Base-by-base conservation (phyloP, 2,797 vertebrate genomes). In the Chiloscyllium punctatum region DNA sequence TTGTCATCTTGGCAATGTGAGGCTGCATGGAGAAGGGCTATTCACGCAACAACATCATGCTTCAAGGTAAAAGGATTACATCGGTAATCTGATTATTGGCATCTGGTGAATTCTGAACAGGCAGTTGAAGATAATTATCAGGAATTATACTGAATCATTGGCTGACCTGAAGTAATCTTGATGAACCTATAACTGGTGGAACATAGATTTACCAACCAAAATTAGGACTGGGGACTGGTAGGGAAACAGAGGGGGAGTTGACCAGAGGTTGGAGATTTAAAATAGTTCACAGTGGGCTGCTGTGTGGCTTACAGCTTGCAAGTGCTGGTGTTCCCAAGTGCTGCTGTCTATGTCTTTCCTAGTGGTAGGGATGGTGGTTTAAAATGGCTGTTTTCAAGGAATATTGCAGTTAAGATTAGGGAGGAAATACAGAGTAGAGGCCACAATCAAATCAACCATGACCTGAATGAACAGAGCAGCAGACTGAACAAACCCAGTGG, bases 41-140 rank as follows among this genome's bases (percentile, higher is more conserved):
- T 96, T 72, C 96, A 96, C 77, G 96, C 95, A 1, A 94, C 95
- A 1, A 77, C 95, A 6, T 27, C 91, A 27, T 96, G 96, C 68
- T 74, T 96, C 25, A 96, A 96, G 96, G 96, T 96, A 95, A 53
- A 66, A 33, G 62, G 21, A 2, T 42, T 84, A 51, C 72, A 72
- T 62, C 57, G 18, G 71, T 3, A 51, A 30, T 77, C 11, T 77
- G 0, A 77, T 3, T 30, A 16, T 23, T 23, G 68, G 9, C 6
- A 62, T 57, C n/a, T 68, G 37, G 42, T 69, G 48, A 48, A 66
- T 53, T n/a, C 21, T 27, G 3, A 62, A 11, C 21, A 13, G 18
- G 72, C 69, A 25, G 16, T 8, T 88, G 42, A 27, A 57, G 4
- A 42, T 7, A 23, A 84, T 21, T 48, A 42, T 37, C 33, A 33